Evolutionary conservation across 2,797 vertebrate species (phyloP).

Genomic region (Agapornis canus): DNA sequence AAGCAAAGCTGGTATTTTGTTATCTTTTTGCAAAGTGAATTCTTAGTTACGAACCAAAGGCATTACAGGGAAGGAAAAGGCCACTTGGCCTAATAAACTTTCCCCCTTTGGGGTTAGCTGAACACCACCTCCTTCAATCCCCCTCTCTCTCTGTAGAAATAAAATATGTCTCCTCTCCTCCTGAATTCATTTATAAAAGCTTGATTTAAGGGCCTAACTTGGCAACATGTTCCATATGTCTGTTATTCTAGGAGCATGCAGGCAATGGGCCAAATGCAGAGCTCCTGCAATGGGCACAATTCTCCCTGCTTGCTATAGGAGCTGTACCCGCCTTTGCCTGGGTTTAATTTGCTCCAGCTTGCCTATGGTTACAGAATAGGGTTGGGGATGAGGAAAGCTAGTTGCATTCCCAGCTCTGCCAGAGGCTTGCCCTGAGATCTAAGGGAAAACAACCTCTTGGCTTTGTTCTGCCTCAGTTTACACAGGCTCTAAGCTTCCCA

Average conservation of each 20-base stretch:
- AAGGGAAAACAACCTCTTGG: conserved; percentile 37
- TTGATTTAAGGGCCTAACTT: conserved; percentile 59
- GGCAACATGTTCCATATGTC: conserved; percentile 56
- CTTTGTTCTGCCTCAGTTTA: conserved; percentile 63
- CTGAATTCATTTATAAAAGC: conserved; percentile 58
- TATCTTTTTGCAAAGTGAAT: conserved; percentile 60
- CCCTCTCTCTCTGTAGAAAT: conserved; percentile 36
- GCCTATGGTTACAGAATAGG: not conserved
- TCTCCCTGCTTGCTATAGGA: not conserved
- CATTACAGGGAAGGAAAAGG: conserved; percentile 56
- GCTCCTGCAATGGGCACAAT: conserved; percentile 25
- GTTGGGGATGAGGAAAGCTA: conserved; percentile 3
- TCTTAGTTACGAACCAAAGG: conserved; percentile 37
- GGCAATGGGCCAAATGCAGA: conserved; percentile 12
- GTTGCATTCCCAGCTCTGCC: conserved; percentile 17
- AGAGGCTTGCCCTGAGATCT: not conserved
- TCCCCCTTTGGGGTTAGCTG: conserved; percentile 36
- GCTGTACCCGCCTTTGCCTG: conserved; percentile 25
- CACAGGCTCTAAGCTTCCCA: not conserved
- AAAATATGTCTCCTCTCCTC: conserved; percentile 55
- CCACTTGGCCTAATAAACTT: conserved; percentile 62
- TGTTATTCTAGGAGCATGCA: conserved; percentile 48
- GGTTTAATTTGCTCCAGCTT: conserved; percentile 53
- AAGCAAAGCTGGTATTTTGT: conserved; percentile 49
- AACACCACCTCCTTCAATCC: conserved; percentile 16